phyloP scores from a whole-genome alignment of 23 tunicate genomes.

The Aplidium turbinatum region DNA sequence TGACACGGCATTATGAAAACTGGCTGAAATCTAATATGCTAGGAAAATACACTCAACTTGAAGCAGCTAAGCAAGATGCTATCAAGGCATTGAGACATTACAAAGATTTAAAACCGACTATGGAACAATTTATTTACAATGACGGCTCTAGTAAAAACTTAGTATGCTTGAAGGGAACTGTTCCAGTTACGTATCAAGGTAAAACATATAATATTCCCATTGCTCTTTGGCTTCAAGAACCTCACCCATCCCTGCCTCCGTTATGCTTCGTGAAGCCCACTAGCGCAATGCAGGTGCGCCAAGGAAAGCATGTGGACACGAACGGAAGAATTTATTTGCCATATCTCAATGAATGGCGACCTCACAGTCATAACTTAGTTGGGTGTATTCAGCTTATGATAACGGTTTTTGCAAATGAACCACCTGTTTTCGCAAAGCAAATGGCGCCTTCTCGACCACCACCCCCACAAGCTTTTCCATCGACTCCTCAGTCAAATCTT shows the following conservation, averaged over 20 bases:
- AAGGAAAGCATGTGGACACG: constrained; percentile 94
- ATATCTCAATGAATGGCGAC: constrained; percentile 88
- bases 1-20: constrained; percentile 32
- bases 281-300: constrained; percentile 87
- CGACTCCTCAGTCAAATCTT: constrained; percentile 11
- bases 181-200: constrained; percentile 85
- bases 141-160: constrained; percentile 73
- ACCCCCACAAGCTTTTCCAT: constrained; percentile 34
- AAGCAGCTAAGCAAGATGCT: constrained; percentile 48
- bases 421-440: constrained; percentile 82
- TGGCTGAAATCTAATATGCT: constrained; percentile 46
- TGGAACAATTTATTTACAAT: constrained; percentile 69
- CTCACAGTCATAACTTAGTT: constrained; percentile 54
- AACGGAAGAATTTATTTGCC: constrained; percentile 93
- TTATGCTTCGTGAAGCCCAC: constrained; percentile 94
- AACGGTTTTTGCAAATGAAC: constrained; percentile 74
- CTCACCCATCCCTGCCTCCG: constrained; percentile 85
- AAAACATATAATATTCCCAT: constrained; percentile 89
- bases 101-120: constrained; percentile 74
- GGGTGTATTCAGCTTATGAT: constrained; percentile 73
- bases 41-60: constrained; percentile 59
- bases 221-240: constrained; percentile 80
- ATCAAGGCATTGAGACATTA: constrained; percentile 48
- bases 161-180: constrained; percentile 70
- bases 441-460: constrained; percentile 54